Evolutionary conservation across 2,113 vertebrate genomes (phyloP), one percentile per base, ranked within the genome.

Genomic region (Panthera uncia): DNA sequence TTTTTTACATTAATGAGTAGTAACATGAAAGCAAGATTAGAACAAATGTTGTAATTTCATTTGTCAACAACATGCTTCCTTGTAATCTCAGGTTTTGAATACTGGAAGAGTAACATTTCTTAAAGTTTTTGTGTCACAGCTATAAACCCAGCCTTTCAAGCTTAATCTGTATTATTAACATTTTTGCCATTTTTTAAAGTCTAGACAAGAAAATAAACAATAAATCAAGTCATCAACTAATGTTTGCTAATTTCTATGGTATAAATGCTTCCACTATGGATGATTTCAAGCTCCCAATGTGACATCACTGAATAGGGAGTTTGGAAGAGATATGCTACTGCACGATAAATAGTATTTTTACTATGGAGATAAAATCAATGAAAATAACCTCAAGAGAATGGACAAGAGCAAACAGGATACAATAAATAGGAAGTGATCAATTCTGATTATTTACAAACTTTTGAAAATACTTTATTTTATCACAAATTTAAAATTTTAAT

Each of bases 1-100:
- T 41, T 89, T 89, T 78, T 29, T 18, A 65, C 50, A 74, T 38
- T 65, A 66, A 85, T 31, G 21, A 86, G 29, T 86, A 86, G 29
- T 86, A 78, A 92, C 7, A 55, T 83, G 33, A 92, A 97, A 94
- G 78, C 48, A 76, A 95, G 91, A 81, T 81, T 33, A 18, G 15
- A 29, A 52, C 3, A 33, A 89, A 79, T n/a, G 18, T 82, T 76
- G 12, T 63, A 82, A 48, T 31, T 73, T 97, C 12, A 63, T 29
- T 76, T 92, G 31, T 71, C 68, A 66, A 45, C 12, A 76, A 79
- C 48, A 14, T 57, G 50, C 36, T 83, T 78, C 41, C 82, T 95
- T 92, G 74, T 38, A 45, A 38, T 66, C 33, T 84, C 19, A 63
- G 29, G 7, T 91, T 96, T 78, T 73, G 33, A 50, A 88, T 38